Evolutionary conservation across 2,888 invertebrate species (phyloP).

Genomic region (Melitaea athalia): DNA sequence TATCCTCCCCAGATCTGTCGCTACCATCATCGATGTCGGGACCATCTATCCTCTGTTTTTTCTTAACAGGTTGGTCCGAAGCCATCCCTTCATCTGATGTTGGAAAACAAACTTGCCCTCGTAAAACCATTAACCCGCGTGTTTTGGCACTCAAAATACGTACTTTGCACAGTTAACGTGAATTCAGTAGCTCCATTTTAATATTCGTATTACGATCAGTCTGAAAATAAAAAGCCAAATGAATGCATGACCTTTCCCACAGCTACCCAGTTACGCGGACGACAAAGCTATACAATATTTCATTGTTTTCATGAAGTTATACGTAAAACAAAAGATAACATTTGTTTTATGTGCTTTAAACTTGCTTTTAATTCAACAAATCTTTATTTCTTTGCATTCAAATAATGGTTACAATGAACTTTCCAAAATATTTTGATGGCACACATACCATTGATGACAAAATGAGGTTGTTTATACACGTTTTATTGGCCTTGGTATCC

Average conservation of each 20-base stretch:
- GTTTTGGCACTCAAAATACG: slow-evolving; percentile 38
- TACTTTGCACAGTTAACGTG: slow-evolving; percentile 30
- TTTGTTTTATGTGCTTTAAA: background rate
- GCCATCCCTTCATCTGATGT: slow-evolving; percentile 85
- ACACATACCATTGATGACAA: slow-evolving; percentile 75
- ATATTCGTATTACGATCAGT: slow-evolving; percentile 39
- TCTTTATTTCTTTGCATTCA: slow-evolving; percentile 16
- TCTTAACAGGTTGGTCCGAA: slow-evolving; percentile 92
- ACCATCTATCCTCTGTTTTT: slow-evolving; percentile 88
- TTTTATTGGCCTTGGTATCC: slow-evolving; percentile 58
- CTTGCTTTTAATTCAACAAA: slow-evolving; percentile 1
- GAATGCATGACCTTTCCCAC: slow-evolving; percentile 79
- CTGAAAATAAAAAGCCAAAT: slow-evolving; percentile 73
- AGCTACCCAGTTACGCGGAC: slow-evolving; percentile 82
- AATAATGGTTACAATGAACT: slow-evolving; percentile 63
- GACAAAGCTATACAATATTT: slow-evolving; percentile 70
- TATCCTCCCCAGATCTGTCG: slow-evolving; percentile 78
- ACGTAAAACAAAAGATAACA: slow-evolving; percentile 8
- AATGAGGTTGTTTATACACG: slow-evolving; percentile 69
- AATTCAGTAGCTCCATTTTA: slow-evolving; percentile 29
- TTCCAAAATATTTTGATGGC: slow-evolving; percentile 84
- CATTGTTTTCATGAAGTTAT: slow-evolving; percentile 7
- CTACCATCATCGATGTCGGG: slow-evolving; percentile 82
- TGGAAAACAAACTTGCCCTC: slow-evolving; percentile 80
- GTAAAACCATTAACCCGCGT: slow-evolving; percentile 84